These are phyloP conservation scores for Dryomyza anilis DNA, from an alignment of 2,888 invertebrate species.

Conservation along the genomic window DNA sequence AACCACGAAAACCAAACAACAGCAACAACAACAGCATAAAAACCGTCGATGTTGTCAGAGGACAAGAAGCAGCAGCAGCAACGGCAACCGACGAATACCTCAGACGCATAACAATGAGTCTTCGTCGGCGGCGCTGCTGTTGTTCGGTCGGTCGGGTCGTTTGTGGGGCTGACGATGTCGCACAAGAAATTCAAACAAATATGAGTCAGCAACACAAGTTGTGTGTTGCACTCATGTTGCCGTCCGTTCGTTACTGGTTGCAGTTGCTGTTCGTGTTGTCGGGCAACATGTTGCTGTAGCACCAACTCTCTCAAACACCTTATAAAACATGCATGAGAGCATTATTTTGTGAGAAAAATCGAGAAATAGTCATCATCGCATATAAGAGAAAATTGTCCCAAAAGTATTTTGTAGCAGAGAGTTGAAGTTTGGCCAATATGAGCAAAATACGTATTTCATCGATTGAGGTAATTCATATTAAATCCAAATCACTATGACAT, in stretches of 20 bases:
- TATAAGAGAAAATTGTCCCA: conserved; percentile 12
- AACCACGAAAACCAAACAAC: conserved; percentile 27
- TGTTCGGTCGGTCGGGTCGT: background rate
- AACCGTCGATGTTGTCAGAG: background rate
- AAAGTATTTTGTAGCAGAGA: background rate
- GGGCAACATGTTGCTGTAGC: conserved; percentile 8
- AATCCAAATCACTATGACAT: no score
- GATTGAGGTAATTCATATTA: no score
- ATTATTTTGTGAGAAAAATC: background rate
- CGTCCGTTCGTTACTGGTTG: background rate
- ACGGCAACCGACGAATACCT: conserved; percentile 26
- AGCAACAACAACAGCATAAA: conserved; percentile 1
- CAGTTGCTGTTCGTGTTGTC: background rate
- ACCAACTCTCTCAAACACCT: background rate
- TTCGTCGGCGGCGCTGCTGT: background rate
- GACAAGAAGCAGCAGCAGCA: conserved; percentile 15
- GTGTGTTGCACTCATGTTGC: conserved; percentile 5
- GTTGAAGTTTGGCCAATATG: no score
- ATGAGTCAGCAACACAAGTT: conserved; percentile 12
- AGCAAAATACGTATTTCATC: no score
- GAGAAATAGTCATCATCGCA: background rate
- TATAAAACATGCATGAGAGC: background rate
- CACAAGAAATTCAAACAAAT: conserved; percentile 20
- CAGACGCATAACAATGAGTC: conserved; percentile 16
- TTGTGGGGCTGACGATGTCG: background rate